phyloP scores from a whole-genome alignment of 2,797 vertebrate species.

The Pangasius krempfi region DNA sequence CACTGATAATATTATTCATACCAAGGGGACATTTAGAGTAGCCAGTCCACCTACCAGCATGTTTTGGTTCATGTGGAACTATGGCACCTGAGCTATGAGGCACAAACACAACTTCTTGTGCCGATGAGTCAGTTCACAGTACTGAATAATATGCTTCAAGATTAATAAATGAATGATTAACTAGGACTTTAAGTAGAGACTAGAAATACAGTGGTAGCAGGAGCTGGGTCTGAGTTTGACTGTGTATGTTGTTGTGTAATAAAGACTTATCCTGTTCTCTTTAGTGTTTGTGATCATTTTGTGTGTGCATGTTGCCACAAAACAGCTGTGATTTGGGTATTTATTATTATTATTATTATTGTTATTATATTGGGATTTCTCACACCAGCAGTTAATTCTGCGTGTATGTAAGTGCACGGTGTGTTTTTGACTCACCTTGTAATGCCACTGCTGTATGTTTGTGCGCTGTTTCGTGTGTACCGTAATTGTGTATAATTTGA shows the following conservation, averaged over 20 bases:
- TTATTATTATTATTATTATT: not conserved
- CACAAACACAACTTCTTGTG: not conserved
- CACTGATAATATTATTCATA: not conserved
- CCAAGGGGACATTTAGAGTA: not conserved
- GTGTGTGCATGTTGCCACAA: not conserved
- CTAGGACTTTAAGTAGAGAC: not conserved
- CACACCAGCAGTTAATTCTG: not conserved
- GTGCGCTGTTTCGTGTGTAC: not conserved
- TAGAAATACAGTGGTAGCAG: not conserved
- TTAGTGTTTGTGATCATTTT: not conserved
- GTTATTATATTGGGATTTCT: not conserved
- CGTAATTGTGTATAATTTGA: conserved; percentile 13
- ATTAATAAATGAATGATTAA: not conserved
- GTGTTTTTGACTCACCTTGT: conserved; percentile 16
- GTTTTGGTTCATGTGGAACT: not conserved
- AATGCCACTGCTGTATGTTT: not conserved
- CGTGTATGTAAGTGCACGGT: not conserved
- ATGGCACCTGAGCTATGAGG: not conserved
- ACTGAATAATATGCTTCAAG: not conserved
- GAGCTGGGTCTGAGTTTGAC: not conserved
- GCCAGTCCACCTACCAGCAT: not conserved
- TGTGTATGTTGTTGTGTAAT: not conserved
- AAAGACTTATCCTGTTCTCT: not conserved
- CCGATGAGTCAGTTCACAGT: not conserved
- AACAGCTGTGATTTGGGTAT: conserved; percentile 1